Base-by-base conservation (phyloP, 2,888 invertebrate genomes). In the Poecilobothrus nobilitatus region DNA sequence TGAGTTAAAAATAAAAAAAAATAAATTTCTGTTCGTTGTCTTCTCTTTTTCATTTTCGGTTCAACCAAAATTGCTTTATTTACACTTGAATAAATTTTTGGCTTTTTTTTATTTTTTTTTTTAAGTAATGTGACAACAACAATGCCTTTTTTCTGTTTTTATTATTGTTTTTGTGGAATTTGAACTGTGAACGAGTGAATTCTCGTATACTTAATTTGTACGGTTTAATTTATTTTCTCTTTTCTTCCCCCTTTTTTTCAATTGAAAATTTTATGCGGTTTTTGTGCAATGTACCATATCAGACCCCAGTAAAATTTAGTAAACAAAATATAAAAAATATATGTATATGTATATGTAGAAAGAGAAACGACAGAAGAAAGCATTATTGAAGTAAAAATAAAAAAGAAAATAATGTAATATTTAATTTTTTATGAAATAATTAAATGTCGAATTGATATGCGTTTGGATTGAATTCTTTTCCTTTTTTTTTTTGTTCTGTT, bases 221-320 rank as follows among this genome's bases (percentile, higher is more conserved):
- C 53, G 9, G 12, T 10, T 37, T 37, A 27, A 27, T 37, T 37
- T 37, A 5, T 37, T 37, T 37, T 37, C 12, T 37, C 7, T 8
- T 2, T 8, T 8, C 12, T 37, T 37, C 7, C 1, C 7, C 7
- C 9, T 37, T 37, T 12, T 7, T 37, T 37, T 10, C 53, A 53
- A 53, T 53, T 53, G 53, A 53, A 53, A 53, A 53, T 53, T 53
- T 53, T 8, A 53, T 53, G 53, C 53, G 53, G 53, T 53, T 53
- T 53, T 53, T n/a, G 53, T 53, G 53, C 53, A 53, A 53, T 53
- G 53, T 53, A 53, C 53, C 53, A 15, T 41, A 41, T 41, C 41
- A 41, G 9, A 41, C 15, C 9, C 15, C 41, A 9, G 53, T 18
- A 18, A 53, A 18, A 53, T 18, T 7, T 15, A 9, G 53, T 6